phyloP scores from a whole-genome alignment of 2,888 invertebrate species.

The Drosophila pseudotalamancana region DNA sequence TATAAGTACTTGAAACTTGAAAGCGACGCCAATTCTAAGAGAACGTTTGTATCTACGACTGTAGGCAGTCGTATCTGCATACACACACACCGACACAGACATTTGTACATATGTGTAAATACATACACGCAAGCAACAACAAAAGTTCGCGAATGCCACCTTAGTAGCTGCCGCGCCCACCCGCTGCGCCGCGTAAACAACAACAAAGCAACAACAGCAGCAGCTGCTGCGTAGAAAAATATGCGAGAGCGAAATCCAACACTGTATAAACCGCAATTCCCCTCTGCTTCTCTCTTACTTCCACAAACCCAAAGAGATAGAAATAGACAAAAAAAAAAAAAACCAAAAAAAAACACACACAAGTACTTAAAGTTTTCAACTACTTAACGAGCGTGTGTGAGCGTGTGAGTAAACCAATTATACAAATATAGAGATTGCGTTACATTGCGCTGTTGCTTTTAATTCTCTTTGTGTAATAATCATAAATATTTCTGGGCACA shows the following conservation, averaged over 20 bases:
- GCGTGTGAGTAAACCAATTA: conserved; percentile 57
- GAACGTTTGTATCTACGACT: conserved; percentile 11
- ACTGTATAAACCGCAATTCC: conserved; percentile 9
- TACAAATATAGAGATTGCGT: conserved; percentile 65
- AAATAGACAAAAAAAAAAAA: conserved; percentile 22
- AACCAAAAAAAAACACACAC: conserved; percentile 17
- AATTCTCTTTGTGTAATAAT: conserved; percentile 19
- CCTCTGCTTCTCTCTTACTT: neutral
- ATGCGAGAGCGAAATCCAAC: conserved; percentile 44
- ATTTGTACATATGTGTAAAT: neutral
- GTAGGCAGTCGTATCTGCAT: conserved; percentile 2
- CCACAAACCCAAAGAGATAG: conserved; percentile 15
- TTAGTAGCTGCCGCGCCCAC: conserved; percentile 9
- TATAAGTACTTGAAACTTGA: conserved; percentile 23
- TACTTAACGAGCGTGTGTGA: conserved; percentile 28
- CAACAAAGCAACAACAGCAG: conserved; percentile 13
- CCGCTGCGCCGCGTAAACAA: conserved; percentile 12
- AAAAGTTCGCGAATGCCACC: conserved; percentile 38
- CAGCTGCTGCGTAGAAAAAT: conserved; percentile 64
- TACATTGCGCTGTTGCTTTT: conserved; percentile 30
- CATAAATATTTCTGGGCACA: conserved; percentile 21
- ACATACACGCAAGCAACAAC: conserved; percentile 16
- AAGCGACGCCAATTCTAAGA: conserved; percentile 17
- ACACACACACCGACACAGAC: neutral
- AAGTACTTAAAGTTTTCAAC: conserved; percentile 55